Percentiles rank a stretch among this genome's conserved stretches.
Evolutionary conservation across 2,113 vertebrate species (phyloP).

Genomic region (Amphiprion ocellaris): DNA sequence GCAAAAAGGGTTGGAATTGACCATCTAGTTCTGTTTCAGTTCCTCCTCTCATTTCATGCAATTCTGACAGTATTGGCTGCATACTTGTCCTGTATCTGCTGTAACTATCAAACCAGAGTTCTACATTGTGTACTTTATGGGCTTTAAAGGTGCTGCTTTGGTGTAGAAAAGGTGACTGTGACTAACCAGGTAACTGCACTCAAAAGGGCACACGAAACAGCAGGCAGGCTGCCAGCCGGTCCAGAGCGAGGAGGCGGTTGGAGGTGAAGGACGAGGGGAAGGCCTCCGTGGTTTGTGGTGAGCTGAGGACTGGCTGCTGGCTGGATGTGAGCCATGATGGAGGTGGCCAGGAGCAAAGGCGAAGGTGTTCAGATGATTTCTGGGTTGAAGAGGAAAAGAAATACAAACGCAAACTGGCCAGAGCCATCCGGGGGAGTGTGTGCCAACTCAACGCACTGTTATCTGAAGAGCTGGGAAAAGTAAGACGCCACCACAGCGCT

Average conservation of each 20-base stretch:
- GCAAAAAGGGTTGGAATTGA: too few relatives aligned
- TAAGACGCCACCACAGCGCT: conserved; percentile 76
- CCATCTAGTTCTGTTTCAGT: too few relatives aligned
- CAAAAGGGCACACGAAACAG: conserved; percentile 75
- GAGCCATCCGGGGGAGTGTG: conserved; percentile 71
- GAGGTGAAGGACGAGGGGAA: conserved; percentile 20
- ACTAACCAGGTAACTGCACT: conserved; percentile 65
- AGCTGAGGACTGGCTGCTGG: conserved; percentile 43
- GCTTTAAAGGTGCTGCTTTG: too few relatives aligned
- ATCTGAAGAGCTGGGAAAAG: conserved; percentile 80
- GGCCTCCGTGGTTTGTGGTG: conserved; percentile 65
- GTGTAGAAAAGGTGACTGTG: background rate
- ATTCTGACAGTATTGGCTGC: background rate
- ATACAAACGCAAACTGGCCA: conserved; percentile 82
- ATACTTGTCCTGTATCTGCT: background rate
- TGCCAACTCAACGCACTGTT: conserved; percentile 60
- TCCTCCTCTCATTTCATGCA: too few relatives aligned
- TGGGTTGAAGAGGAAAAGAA: conserved; percentile 88
- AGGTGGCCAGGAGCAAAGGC: conserved; percentile 56
- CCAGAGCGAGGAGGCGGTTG: conserved; percentile 62
- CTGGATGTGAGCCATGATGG: conserved; percentile 33
- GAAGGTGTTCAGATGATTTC: conserved; percentile 87
- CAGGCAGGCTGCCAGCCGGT: conserved; percentile 64
- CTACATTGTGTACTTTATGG: too few relatives aligned
- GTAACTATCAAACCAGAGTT: background rate